Conservation (phyloP, 1,140 invertebrate genomes). For the Potamilus streckersoni region DNA sequence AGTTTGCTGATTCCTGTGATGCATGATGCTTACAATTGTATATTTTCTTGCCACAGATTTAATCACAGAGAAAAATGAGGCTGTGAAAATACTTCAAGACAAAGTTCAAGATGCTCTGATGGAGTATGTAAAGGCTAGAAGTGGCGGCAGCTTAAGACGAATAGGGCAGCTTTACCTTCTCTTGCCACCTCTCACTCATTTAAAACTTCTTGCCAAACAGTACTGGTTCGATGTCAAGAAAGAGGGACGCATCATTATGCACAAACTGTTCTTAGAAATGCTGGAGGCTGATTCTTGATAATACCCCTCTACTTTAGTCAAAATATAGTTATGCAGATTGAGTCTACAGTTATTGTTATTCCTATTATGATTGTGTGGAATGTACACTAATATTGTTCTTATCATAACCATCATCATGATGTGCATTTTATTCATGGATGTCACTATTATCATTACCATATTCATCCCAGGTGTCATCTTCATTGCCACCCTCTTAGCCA, state of each 20-base stretch:
- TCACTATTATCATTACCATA: too few relatives aligned
- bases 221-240: constrained; percentile 92
- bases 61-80: constrained; percentile 83
- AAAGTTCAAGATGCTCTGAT: constrained; percentile 86
- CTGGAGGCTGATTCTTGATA: constrained; percentile 75
- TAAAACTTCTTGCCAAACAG: constrained; percentile 86
- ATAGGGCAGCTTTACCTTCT: constrained; percentile 89
- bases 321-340: too few relatives aligned
- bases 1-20: too few relatives aligned
- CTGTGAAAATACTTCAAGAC: constrained; percentile 88
- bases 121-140: constrained; percentile 79
- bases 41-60: constrained; percentile 75
- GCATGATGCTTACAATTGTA: too few relatives aligned
- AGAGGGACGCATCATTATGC: constrained; percentile 91
- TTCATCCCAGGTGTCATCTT: too few relatives aligned
- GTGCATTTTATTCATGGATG: too few relatives aligned
- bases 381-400: too few relatives aligned
- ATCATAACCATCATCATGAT: too few relatives aligned
- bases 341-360: too few relatives aligned
- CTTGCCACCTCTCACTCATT: constrained; percentile 85
- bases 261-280: constrained; percentile 98
- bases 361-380: too few relatives aligned
- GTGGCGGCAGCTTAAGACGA: constrained; percentile 78
- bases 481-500: too few relatives aligned
- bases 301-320: not conserved